A percentile compares a stretch with the other conserved stretches of the same genome.
These are phyloP conservation scores for Boloria selene DNA, from an alignment of 2,888 invertebrate species.

Conservation along the genomic window DNA sequence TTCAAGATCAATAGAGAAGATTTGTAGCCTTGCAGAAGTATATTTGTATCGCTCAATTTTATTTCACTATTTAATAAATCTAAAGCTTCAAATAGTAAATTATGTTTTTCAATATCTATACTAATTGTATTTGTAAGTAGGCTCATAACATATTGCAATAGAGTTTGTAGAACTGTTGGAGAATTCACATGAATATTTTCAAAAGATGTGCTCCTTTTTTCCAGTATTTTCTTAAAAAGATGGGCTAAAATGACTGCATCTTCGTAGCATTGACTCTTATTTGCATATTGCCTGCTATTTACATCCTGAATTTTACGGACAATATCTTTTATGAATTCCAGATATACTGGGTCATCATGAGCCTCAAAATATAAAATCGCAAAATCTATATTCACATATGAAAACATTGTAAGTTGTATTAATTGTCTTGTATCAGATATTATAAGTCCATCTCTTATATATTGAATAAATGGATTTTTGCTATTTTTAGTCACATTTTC, in stretches of 20 bases:
- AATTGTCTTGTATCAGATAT: constrained; percentile 46
- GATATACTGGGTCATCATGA: constrained; percentile 47
- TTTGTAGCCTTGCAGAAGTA: constrained; percentile 55
- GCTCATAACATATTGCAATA: constrained; percentile 54
- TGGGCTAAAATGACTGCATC: constrained; percentile 56
- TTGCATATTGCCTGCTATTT: constrained; percentile 59
- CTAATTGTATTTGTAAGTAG: constrained; percentile 52
- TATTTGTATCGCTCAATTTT: constrained; percentile 39
- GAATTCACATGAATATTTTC: constrained; percentile 44
- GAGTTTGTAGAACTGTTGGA: constrained; percentile 48
- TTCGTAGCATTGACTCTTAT: constrained; percentile 55
- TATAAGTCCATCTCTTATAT: constrained; percentile 44
- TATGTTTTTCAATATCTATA: constrained; percentile 51
- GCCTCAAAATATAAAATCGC: constrained; percentile 54
- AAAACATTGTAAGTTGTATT: constrained; percentile 47
- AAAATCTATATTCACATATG: constrained; percentile 53
- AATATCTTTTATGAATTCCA: constrained; percentile 51
- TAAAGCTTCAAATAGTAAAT: constrained; percentile 48
- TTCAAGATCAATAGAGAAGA: constrained; percentile 53
- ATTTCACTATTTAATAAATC: constrained; percentile 39
- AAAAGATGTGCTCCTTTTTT: constrained; percentile 31
- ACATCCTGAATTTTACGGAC: constrained; percentile 52
- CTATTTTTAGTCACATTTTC: constrained; percentile 38
- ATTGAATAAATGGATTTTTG: constrained; percentile 45
- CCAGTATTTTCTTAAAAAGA: constrained; percentile 49